These are phyloP conservation scores for Poeciliopsis presidionis DNA, from an alignment of 2,797 vertebrate genomes.

Conservation along the genomic window DNA sequence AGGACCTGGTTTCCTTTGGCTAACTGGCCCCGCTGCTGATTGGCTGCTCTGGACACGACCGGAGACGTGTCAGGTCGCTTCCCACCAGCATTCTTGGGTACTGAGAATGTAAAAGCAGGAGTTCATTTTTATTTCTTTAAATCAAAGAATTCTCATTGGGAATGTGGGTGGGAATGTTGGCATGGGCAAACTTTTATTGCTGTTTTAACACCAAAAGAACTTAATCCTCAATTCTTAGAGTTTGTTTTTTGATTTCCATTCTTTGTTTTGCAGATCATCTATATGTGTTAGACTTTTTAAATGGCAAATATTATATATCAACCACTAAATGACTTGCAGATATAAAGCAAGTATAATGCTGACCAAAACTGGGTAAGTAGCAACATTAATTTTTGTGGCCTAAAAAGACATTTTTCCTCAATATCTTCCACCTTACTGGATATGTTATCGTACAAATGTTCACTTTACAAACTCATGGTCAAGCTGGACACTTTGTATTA, in stretches of 20 bases:
- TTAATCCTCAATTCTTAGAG: neutral
- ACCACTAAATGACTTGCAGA: neutral
- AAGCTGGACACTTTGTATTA: neutral
- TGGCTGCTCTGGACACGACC: conserved; percentile 89
- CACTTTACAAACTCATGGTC: neutral
- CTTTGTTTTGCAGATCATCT: neutral
- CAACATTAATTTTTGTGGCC: no score
- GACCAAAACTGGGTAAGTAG: neutral
- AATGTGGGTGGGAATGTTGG: neutral
- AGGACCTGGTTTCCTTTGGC: conserved; percentile 89
- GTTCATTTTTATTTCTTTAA: neutral
- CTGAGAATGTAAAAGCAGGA: conserved; percentile 63
- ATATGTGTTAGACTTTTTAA: neutral
- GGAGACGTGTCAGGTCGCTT: conserved; percentile 94
- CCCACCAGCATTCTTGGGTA: conserved; percentile 92
- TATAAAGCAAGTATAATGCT: neutral
- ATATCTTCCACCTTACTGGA: neutral
- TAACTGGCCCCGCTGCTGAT: conserved; percentile 87
- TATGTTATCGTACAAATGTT: neutral
- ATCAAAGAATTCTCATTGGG: neutral
- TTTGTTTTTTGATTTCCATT: neutral
- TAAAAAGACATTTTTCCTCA: neutral
- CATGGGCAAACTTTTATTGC: neutral
- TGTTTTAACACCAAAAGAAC: neutral
- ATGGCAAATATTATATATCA: no score